Base-by-base conservation (phyloP, 2,797 vertebrate species). In the Sebastes matsubarae region DNA sequence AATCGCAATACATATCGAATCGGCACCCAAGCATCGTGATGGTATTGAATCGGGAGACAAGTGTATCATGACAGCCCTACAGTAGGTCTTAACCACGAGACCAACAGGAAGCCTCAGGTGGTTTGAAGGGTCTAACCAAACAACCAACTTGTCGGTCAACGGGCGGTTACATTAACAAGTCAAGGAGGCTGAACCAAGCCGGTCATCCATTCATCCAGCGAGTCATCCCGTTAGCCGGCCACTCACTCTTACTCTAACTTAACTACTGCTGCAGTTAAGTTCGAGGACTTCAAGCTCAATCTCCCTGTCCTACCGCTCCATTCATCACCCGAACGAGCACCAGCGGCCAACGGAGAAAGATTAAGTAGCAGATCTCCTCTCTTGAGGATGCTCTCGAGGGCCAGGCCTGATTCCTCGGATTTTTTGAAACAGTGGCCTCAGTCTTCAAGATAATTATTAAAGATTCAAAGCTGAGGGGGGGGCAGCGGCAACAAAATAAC, bases 361-460 rank as follows among this genome's bases (percentile, higher is more conserved):
- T 86, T 79, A 91, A 93, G 78, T 68, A 81, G 80, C 70, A 82
- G 88, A 81, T 57, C 75, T 68, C 55, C 34, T 68, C 84, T 87
- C 82, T 78, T 67, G 80, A 86, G 77, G 79, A 89, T 30, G 69
- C 83, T 87, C 87, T 82, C 7, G 57, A 69, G 52, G 83, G 13
- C 82, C 72, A 82, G 55, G 68, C 74, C 46, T 69, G 60, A 72
- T 87, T 67, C 29, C 34, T 52, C 79, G 55, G 32, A 42, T 42
- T 42, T 22, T 57, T 91, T 88, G 86, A 91, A 94, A 92, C 79
- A 83, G 79, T 89, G 66, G 80, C 75, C 86, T 83, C 63, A 20
- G 54, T 92, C 72, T 79, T 79, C 69, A 81, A 79, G 80, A 91
- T 90, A 92, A 94, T 94, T 93, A 93, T 85, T 75, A 88, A 88